Conservation (phyloP, 1,140 invertebrate genomes). For the Drosophila ogumai region DNA sequence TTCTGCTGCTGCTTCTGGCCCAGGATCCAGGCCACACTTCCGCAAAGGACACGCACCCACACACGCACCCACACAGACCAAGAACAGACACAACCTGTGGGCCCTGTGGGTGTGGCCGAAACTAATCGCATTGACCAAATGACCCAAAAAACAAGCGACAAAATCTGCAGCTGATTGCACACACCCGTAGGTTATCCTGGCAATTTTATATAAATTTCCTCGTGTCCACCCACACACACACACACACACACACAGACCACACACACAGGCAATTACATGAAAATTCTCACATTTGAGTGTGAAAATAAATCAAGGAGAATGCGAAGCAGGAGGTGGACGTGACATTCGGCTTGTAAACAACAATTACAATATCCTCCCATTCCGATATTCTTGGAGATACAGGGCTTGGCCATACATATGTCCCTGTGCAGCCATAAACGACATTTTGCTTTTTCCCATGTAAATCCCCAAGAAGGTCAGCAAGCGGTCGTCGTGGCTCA, state of each 20-base stretch:
- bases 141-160: conserved; percentile 75
- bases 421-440: conserved; percentile 46
- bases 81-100: conserved; percentile 20
- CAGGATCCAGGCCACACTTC: conserved; percentile 43
- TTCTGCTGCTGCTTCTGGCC: conserved; percentile 5
- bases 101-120: conserved; percentile 54
- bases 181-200: conserved; percentile 49
- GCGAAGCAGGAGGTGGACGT: conserved; percentile 34
- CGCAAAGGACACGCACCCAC: conserved; percentile 23
- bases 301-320: conserved; percentile 75
- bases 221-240: conserved; percentile 22
- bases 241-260: neutral
- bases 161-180: conserved; percentile 76
- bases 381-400: conserved; percentile 18
- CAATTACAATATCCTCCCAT: conserved; percentile 33
- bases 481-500: conserved; percentile 51
- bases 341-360: conserved; percentile 44
- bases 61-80: neutral
- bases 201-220: conserved; percentile 68
- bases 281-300: conserved; percentile 61
- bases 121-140: conserved; percentile 76
- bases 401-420: conserved; percentile 11
- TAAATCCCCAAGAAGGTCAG: conserved; percentile 60
- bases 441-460: conserved; percentile 61
- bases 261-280: conserved; percentile 67